Conservation (phyloP, 2,113 vertebrate genomes). For the Pycnonotus jocosus region DNA sequence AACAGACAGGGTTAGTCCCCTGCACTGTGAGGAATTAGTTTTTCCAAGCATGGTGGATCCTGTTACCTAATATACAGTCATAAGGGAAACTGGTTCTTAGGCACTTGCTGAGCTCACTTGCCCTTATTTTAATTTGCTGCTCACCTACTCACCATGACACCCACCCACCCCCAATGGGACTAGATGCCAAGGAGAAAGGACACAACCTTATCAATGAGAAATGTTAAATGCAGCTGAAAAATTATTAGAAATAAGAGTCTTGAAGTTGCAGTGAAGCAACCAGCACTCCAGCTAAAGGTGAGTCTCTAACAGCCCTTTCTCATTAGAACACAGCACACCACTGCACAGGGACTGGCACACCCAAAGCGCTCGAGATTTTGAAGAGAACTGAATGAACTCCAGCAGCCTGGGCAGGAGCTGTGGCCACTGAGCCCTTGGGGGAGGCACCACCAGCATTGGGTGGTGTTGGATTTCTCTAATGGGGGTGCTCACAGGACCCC, state of each 20-base stretch:
- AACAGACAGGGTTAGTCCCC: neutral
- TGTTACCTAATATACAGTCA: neutral
- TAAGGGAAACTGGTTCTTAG: neutral
- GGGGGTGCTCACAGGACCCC: accelerated
- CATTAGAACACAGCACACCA: neutral
- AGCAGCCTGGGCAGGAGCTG: neutral
- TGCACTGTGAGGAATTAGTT: neutral
- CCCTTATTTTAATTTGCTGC: neutral
- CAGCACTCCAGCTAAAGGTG: neutral
- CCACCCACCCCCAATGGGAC: neutral
- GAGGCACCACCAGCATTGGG: accelerated
- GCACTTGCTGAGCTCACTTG: neutral
- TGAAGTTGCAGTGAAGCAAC: neutral
- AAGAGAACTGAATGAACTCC: neutral
- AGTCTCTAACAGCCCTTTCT: neutral
- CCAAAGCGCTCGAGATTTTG: neutral
- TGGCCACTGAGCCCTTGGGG: neutral
- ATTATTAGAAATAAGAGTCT: neutral
- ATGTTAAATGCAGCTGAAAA: neutral
- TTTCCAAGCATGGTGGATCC: neutral
- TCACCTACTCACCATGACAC: neutral
- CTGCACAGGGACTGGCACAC: neutral
- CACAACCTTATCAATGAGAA: neutral
- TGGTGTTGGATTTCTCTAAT: neutral
- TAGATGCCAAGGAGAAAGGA: neutral